Base-by-base conservation (phyloP, 2,888 invertebrate species). In the Nymphalis c-album region DNA sequence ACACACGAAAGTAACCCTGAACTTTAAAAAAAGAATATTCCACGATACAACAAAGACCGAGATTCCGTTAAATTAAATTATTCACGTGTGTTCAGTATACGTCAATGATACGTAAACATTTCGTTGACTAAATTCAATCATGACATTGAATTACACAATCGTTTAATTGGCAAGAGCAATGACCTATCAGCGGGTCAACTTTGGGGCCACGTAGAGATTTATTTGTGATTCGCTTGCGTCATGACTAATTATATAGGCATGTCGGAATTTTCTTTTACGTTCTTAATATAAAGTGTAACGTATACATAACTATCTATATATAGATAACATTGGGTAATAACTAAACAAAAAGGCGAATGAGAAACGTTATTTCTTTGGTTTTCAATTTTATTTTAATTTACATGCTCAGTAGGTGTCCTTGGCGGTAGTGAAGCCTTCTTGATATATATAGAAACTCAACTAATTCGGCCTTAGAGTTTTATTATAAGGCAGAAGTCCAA, bases 81-180 rank as follows among this genome's bases (percentile, higher is more conserved):
- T 26, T 26, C 47, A 46, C 20, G 26, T 45, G 40, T 48, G 53
- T 17, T 31, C 18, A 50, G 26, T 26, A 5, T 31, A 35, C 70
- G 71, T 63, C 70, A 59, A 53, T 51, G 31, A 48, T 31, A 61
- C 61, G 61, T 64, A 68, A 68, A 59, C 22, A 60, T 57, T 57
- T 18, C 53, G 53, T 58, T 64, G 59, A 59, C 69, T 64, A 65
- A 73, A 70, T 71, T 69, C 64, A 67, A 66, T 69, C 67, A 58
- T 67, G 71, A 64, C 68, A 71, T 71, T 71, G 71, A 67, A 64
- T 70, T 68, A 70, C 69, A 66, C 72, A 68, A 71, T 51, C 60
- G 67, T 64, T 70, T 70, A 73, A 72, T 73, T 69, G 69, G 46
- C 67, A 67, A 60, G 73, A 66, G 72, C 72, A 73, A 69, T 61